Percentiles rank a stretch among this genome's conserved stretches.
Evolutionary conservation across 2,113 vertebrate species (phyloP).

Genomic region (Butorides virescens): DNA sequence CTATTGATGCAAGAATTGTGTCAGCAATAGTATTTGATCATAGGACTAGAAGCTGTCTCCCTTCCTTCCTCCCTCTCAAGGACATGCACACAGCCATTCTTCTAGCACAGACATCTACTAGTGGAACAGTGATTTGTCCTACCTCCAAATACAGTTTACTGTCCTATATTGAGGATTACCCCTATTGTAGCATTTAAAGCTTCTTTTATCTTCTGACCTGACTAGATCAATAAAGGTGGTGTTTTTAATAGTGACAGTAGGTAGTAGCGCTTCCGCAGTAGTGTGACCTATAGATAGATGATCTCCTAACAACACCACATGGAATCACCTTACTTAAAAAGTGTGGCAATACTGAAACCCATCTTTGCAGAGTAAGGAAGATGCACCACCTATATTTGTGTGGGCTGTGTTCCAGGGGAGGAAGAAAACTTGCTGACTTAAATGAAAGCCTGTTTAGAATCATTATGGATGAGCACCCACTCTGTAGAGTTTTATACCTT

Average conservation of each 20-base stretch:
- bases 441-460: neutral
- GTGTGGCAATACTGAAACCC: neutral
- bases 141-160: neutral
- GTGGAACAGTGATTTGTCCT: neutral
- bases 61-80: neutral
- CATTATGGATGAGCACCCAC: neutral
- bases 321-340: neutral
- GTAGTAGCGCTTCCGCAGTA: neutral
- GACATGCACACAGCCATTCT: fast-evolving
- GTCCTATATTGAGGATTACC: neutral
- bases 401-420: neutral
- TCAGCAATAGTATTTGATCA: neutral
- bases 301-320: neutral
- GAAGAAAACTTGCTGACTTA: neutral
- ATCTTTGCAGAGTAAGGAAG: neutral
- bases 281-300: neutral
- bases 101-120: neutral
- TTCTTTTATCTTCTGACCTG: neutral
- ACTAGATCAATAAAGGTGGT: neutral
- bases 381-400: neutral
- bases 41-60: neutral
- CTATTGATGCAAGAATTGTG: neutral
- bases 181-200: neutral
- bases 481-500: neutral
- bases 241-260: neutral